Base-by-base conservation (phyloP, 2,113 vertebrate genomes). In the Ceyx melanurus region DNA sequence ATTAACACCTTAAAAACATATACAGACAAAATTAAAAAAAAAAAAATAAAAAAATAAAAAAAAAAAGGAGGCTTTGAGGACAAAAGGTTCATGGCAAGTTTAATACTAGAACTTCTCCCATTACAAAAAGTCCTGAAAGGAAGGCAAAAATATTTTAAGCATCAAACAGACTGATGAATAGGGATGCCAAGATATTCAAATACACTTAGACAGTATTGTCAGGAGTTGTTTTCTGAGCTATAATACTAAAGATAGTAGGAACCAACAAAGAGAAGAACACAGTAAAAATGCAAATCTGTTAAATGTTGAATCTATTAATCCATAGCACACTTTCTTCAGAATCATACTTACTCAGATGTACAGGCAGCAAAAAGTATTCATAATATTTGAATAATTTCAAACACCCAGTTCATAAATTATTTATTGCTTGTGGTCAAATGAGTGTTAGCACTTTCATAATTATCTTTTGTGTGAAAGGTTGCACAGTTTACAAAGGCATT, bases 371-470 rank as follows among this genome's bases (percentile, higher is more conserved):
- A 97, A 97, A 96, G 93, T 97, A 96, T 96, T 97, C 97, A 97
- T 95, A 95, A 94, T 96, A 97, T 98, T 97, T 98, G 94, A 96
- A 98, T 97, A 96, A 98, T 97, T 97, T 97, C 95, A 96, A 96
- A 94, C 94, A 97, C 42, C 64, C 96, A 96, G 96, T 95, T 97
- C 97, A 98, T 98, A 97, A 97, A 98, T 98, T 96, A 98, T 98
- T 97, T 98, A 97, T 97, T 97, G 95, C 72, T 96, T 96, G 74
- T 98, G 97, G 97, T 97, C 97, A 98, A 97, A 97, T 98, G 96
- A 97, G 96, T 96, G 96, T 97, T 97, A 96, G 88, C 37, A 53
- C 91, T 96, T 97, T 97, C 5, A 66, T 97, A 97, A 97, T 97
- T 97, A 96, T 97, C 97, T 97, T 98, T 97, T 97, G 95, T 97